Conservation (phyloP, 2,113 vertebrate genomes). For the Herpailurus yagouaroundi region DNA sequence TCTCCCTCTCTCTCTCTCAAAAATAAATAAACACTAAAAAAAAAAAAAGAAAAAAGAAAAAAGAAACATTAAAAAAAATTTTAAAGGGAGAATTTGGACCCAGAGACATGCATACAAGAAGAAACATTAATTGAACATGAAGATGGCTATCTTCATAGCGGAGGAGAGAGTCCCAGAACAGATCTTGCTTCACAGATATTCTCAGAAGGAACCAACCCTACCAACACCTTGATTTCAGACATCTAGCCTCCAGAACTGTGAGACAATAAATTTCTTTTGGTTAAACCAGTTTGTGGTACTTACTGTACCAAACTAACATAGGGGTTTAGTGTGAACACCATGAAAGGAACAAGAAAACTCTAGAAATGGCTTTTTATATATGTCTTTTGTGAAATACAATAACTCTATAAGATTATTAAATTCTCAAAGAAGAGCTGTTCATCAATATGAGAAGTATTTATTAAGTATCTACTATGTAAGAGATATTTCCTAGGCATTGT, state of each 20-base stretch:
- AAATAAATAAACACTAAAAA: no score
- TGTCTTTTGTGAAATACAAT: background rate
- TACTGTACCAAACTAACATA: background rate
- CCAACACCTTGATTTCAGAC: background rate
- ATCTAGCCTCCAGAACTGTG: background rate
- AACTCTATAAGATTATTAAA: background rate
- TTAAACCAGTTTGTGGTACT: background rate
- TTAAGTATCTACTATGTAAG: background rate
- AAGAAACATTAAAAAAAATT: no score
- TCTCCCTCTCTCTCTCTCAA: no score
- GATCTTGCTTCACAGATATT: background rate
- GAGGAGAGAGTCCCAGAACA: background rate
- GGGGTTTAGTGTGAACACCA: background rate
- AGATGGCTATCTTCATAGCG: background rate
- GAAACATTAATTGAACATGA: background rate
- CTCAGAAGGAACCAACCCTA: background rate
- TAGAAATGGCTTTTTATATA: background rate
- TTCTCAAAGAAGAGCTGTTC: background rate
- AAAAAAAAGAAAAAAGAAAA: no score
- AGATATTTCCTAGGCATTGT: background rate
- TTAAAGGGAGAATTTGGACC: background rate
- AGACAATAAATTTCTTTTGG: background rate
- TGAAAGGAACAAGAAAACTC: background rate
- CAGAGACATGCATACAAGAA: background rate
- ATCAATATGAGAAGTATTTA: background rate